Evolutionary conservation across 2,888 invertebrate species (phyloP).

Genomic region (Leptopilina syphax): DNA sequence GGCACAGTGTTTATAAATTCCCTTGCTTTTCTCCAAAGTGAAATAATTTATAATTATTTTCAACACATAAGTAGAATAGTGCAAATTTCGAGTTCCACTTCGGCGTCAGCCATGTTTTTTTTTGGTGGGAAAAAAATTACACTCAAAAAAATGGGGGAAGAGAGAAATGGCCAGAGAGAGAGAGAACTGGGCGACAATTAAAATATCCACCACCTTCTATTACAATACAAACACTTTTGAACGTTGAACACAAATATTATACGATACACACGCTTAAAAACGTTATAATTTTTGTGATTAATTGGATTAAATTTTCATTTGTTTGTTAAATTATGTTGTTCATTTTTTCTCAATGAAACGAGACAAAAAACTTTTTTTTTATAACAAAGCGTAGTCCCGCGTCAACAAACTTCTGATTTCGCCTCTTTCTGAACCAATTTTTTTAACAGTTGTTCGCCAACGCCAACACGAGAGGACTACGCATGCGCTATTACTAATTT

Average conservation of each 20-base stretch:
- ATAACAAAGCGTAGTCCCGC: slow-evolving; percentile 9
- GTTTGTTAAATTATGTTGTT: slow-evolving; percentile 1
- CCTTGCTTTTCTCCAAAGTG: not conserved
- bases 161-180: not conserved
- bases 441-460: slow-evolving; percentile 39
- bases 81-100: slow-evolving; percentile 11
- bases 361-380: not conserved
- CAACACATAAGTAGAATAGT: not conserved
- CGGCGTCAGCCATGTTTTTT: slow-evolving; percentile 30
- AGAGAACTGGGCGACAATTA: slow-evolving; percentile 22
- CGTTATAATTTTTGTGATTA: not conserved
- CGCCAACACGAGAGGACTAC: slow-evolving; percentile 22
- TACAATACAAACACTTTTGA: slow-evolving; percentile 21
- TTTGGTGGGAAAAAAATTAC: slow-evolving; percentile 27
- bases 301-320: not conserved
- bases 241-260: not conserved
- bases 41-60: not conserved
- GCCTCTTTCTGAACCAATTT: slow-evolving; percentile 32
- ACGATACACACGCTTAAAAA: not conserved
- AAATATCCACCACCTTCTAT: slow-evolving; percentile 29
- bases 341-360: not conserved
- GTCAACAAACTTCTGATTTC: slow-evolving; percentile 35
- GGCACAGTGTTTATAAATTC: not conserved
- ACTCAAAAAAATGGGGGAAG: slow-evolving; percentile 2
- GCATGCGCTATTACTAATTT: slow-evolving; percentile 34